A percentile compares a stretch with the other conserved stretches of the same genome.
Evolutionary conservation across 2,888 invertebrate genomes (phyloP).

Genomic region (Caenorhabditis panamensis): DNA sequence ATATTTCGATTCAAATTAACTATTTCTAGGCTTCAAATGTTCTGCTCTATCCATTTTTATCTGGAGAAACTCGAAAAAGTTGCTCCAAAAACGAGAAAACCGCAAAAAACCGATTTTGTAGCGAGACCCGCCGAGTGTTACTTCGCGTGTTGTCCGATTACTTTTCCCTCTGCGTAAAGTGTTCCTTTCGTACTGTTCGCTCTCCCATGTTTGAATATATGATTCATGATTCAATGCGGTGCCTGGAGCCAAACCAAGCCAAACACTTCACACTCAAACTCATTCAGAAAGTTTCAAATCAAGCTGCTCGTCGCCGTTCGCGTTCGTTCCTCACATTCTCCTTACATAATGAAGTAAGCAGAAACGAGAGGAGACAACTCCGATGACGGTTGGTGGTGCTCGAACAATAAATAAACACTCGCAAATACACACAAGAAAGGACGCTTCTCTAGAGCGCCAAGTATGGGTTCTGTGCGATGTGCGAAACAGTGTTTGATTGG

Average conservation of each 20-base stretch:
- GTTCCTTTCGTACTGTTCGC: too few relatives aligned
- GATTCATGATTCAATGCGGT: too few relatives aligned
- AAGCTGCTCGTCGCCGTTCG: not conserved
- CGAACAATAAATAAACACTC: conserved; percentile 58
- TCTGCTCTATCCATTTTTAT: too few relatives aligned
- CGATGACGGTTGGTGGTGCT: conserved; percentile 18
- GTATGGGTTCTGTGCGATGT: conserved; percentile 12
- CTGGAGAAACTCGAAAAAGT: too few relatives aligned
- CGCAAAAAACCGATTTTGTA: too few relatives aligned
- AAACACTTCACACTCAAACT: too few relatives aligned
- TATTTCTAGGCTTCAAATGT: too few relatives aligned
- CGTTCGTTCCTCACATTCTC: not conserved
- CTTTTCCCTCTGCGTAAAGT: not conserved
- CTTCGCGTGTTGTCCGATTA: too few relatives aligned
- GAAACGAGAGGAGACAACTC: not conserved
- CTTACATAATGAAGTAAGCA: conserved; percentile 17
- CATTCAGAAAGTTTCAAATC: not conserved
- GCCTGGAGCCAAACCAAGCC: too few relatives aligned
- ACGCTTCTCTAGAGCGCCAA: conserved; percentile 43
- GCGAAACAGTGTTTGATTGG: conserved; percentile 29
- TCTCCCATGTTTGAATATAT: not conserved
- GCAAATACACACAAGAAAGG: conserved; percentile 19
- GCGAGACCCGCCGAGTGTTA: too few relatives aligned
- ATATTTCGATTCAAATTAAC: too few relatives aligned
- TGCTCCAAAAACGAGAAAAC: too few relatives aligned